Base-by-base conservation (phyloP, 2,113 vertebrate genomes). In the Gavialis gangeticus region DNA sequence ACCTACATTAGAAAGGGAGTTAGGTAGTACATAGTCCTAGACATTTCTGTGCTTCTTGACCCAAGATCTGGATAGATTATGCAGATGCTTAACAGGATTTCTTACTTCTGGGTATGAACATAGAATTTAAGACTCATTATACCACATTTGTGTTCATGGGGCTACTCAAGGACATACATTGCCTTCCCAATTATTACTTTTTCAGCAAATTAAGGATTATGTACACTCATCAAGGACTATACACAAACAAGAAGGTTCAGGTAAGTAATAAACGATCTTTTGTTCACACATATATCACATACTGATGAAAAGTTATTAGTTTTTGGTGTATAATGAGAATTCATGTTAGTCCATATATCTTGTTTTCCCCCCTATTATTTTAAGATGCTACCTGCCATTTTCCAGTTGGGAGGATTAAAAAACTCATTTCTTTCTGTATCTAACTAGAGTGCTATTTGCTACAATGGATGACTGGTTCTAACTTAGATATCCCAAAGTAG, bases 401-500 rank as follows among this genome's bases (percentile, higher is more conserved):
- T 73, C 59, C 37, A 85, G 56, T 34, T 82, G 24, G 34, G 60
- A 27, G 75, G 77, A 27, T 3, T 34, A 57, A 86, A 86, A 60
- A 88, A 86, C 73, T 28, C 55, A 16, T 30, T 81, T 81, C 79
- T 28, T 67, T 87, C 69, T 91, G 62, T 71, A 75, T 69, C 80
- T 54, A 93, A 92, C 90, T 63, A 25, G 85, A 75, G 56, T 54
- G 15, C 30, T 67, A 12, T 79, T 71, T 90, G 63, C 92, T 94
- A 37, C 75, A 82, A 19, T 75, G 77, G 60, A 46, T 27, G 55
- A 24, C 88, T 82, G 76, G 19, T 84, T 92, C 76, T 88, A 86
- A 80, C 13, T 89, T 75, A 85, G 76, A 88, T 88, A 87, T 93
- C 17, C 85, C 88, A 73, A 88, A 91, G 81, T 57, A 88, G 89